Base-by-base conservation (phyloP, 2,797 vertebrate species). In the Calcarius lapponicus region DNA sequence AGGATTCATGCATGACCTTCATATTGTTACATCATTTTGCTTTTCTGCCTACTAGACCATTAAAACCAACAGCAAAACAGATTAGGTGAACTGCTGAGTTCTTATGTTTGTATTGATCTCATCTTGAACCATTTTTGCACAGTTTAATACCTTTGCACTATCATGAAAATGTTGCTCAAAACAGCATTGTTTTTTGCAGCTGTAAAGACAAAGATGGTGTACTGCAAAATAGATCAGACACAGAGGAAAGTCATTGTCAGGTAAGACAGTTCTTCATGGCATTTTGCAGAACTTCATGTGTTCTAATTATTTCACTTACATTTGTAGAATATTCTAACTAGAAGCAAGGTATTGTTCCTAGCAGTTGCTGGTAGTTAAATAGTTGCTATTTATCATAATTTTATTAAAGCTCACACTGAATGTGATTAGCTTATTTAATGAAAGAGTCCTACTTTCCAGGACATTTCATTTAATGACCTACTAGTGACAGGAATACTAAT, bases 211-310 rank as follows among this genome's bases (percentile, higher is more conserved):
- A 99, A 99, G 98, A 99, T 99, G 99, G 99, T 99, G 34, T 99
- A 99, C 97, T 99, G 99, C 98, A 99, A 99, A 98, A 99, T 99
- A 86, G 99, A 99, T 98, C 99, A 99, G 97, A 99, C 99, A 43
- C 99, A 99, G 98, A 98, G 98, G 91, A 99, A 99, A 97, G 99
- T 99, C 94, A 98, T 99, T 93, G 99, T 99, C 97, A 99, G 99
- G 99, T 99, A 98, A 98, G 98, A 94, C 75, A 94, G 80, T 96
- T 97, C 74, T 96, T 67, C 90, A n/a, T 56, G 61, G 92, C 86
- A 86, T 96, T 97, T 96, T 98, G 92, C 92, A 92, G 72, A 95
- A 96, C 80, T 95, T 47, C 21, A 60, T 95, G 91, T 93, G 86
- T 96, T 97, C 91, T 92, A 85, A 97, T 97, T 97, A 96, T 98